Evolutionary conservation across 2,113 vertebrate species (phyloP), one percentile per base, ranked within the genome.

Genomic region (Sebastes fasciatus): DNA sequence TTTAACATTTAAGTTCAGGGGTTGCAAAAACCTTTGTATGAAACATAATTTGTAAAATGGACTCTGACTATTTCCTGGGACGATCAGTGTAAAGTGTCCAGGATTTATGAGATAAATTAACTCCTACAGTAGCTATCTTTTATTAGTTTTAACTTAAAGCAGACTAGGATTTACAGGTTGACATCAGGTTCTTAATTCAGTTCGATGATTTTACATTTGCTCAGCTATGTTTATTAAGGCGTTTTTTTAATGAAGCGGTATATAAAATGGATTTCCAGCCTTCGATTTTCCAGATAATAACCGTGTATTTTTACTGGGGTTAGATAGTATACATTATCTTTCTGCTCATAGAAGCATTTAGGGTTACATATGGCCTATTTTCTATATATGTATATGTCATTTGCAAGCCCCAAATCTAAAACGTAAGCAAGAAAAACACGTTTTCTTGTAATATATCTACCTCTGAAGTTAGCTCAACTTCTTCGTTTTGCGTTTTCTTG

Each of bases 381-480:
- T 87, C 65, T 93, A 90, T 80, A 79, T 89, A 86, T 60, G 82
- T 86, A 88, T 88, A 92, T 72, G 76, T 93, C 83, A 89, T 89
- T 92, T 84, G 91, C 91, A 94, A 95, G 92, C 88, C 88, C 90
- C 90, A 88, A 92, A 93, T 94, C 90, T 95, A 93, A 89, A 93
- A 93, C 70, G 77, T 46, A 93, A 91, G 92, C 87, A 76, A 89
- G 78, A 88, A 86, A 92, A 83, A 80, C 16, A 19, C 64, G 58
- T 83, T 86, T 90, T 80, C 75, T 83, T 84, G 80, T 83, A 81
- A 84, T 86, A 88, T 79, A 87, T 86, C 77, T 78, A 83, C 79
- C 78, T 95, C 90, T 85, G 93, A 95, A 95, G 93, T 95, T 92
- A 84, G 65, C 85, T 83, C 74, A 91, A 94, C 94, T 92, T 94